Evolutionary conservation across 2,888 invertebrate genomes (phyloP).

Genomic region (Papilio demoleus): DNA sequence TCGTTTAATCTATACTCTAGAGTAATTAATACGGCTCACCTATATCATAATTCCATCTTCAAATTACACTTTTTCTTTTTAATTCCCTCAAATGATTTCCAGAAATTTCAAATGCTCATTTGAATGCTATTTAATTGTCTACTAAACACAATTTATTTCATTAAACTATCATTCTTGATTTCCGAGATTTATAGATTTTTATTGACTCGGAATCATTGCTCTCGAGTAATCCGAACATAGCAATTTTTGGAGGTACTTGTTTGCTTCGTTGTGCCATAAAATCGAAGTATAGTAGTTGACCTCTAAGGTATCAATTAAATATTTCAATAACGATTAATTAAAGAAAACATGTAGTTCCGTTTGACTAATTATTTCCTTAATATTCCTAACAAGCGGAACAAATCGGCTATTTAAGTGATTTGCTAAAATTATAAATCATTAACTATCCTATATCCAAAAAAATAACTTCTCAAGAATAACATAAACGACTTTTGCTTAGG

Average conservation of each 20-base stretch:
- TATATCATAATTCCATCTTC: too few species aligned
- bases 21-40: too few species aligned
- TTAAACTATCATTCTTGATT: too few species aligned
- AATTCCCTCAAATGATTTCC: too few species aligned
- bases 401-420: slow-evolving; percentile 22
- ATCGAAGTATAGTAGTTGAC: background rate
- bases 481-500: background rate
- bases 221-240: background rate
- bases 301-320: slow-evolving; percentile 17
- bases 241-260: background rate
- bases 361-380: slow-evolving; percentile 35
- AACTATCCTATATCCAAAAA: background rate
- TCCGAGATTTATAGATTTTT: too few species aligned
- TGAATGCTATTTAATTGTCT: too few species aligned
- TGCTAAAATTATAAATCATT: slow-evolving; percentile 31
- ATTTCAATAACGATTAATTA: slow-evolving; percentile 15
- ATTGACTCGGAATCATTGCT: too few species aligned
- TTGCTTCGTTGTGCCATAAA: background rate
- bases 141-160: too few species aligned
- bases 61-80: too few species aligned
- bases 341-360: slow-evolving; percentile 35
- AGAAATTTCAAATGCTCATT: too few species aligned
- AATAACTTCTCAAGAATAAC: background rate
- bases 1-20: background rate
- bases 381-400: slow-evolving; percentile 34